Evolutionary conservation across 30 jellyfish, hydroid and myxozoan genomes (phyloP), one percentile per base, ranked within the genome.

Genomic region (Chironex yamaguchii): DNA sequence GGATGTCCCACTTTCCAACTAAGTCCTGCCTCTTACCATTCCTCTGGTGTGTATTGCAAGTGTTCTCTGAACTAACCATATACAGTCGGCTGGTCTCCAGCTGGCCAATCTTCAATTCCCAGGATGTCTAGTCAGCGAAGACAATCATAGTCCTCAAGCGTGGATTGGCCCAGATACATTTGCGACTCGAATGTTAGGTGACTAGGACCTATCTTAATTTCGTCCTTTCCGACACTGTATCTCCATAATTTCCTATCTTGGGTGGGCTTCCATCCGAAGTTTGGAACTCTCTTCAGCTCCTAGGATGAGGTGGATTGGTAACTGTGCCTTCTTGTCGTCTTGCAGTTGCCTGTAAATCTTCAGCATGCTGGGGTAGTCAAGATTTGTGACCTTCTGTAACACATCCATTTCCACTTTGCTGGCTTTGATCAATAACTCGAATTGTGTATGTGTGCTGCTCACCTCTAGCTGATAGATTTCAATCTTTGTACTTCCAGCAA

Each of bases 21-120:
- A 23, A 89, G 51, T 22, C 90, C 90, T 3, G 93, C 81, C 63
- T 89, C 97, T 49, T 32, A 78, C 67, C 86, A 68, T 69, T 85
- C 97, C 65, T 79, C 85, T 2, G 78, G 85, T 31, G 22, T 48
- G 24, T 70, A 63, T 9, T 36, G 21, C 4, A 78, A 32, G 20
- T 78, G 90, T 9, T 78, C 75, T 31, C 22, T 28, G 87, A 78
- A 78, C 75, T 78, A 26, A 4, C 24, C 20, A 29, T 42, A 30
- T 25, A 62, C 87, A n/a, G 75, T 1, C 6, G n/a, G n/a, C n/a
- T 70, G 0, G 33, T 78, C 32, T 9, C 70, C 70, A 22, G 17
- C 13, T 22, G 28, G 29, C 0, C 25, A 11, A 2, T 78, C 87
- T 29, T 24, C 34, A 22, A 78, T 6, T 54, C 90, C 90, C 14